Base-by-base conservation (phyloP, 1,140 invertebrate species). In the Monomorium pharaonis region DNA sequence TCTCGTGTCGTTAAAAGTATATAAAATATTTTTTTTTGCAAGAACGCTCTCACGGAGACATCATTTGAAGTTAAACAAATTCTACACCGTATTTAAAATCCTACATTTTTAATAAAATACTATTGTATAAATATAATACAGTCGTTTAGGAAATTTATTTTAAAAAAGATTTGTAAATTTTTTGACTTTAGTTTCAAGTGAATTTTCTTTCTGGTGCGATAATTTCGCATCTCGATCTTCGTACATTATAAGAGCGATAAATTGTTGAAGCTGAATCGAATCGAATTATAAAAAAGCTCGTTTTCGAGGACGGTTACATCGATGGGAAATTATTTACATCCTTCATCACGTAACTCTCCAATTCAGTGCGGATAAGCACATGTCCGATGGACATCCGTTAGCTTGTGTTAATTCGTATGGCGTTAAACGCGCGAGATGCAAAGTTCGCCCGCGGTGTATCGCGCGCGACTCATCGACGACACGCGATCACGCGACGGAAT, bases 311-410 rank as follows among this genome's bases (percentile, higher is more conserved):
- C 1, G 27, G 3, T 12, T 14, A 14, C 37, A 14, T 75, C 21
- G n/a, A 74, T 7, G 49, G 21, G 76, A 69, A 69, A 67, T 21
- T 80, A 37, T 51, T 67, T 67, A 27, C 33, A 56, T 72, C 12
- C 42, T n/a, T n/a, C 7, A 9, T 0, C 24, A 56, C 65, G 47
- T 33, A 33, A 58, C 18, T 30, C 54, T 30, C 54, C 4, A 24
- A 16, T 30, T 72, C 16, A 49, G 16, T 18, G 12, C 18, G 24
- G 44, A 47, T 30, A 21, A 56, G 27, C 16, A 14, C 10, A 37
- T 78, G n/a, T n/a, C n/a, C 75, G 42, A 21, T 42, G 54, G 54
- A n/a, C 16, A 76, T 51, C 12, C 75, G 58, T 77, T n/a, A 58
- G 42, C 37, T 42, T 65, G 5, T 44, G 47, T 56, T 63, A 51